phyloP scores from a whole-genome alignment of 37 sponge, comb jelly and placozoan genomes.

The Geodia barretti region DNA sequence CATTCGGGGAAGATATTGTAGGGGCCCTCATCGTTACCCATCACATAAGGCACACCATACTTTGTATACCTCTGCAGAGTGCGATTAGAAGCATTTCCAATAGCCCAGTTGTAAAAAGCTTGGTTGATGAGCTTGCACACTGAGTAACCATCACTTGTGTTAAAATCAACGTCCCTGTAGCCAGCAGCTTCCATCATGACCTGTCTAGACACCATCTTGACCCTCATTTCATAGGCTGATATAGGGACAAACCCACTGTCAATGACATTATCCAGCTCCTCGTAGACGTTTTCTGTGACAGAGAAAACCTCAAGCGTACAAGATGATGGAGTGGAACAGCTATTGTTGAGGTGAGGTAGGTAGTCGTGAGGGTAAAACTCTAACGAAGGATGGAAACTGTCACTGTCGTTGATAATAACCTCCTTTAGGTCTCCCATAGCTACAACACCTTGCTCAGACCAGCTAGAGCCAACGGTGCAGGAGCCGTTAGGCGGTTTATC shows the following conservation, averaged over 20 bases:
- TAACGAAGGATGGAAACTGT: conserved; percentile 72
- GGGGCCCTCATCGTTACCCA: conserved; percentile 79
- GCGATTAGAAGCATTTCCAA: conserved; percentile 8
- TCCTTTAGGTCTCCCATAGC: conserved; percentile 51
- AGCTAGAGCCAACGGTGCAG: conserved; percentile 61
- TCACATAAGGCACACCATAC: conserved; percentile 64
- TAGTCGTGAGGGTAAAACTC: conserved; percentile 59
- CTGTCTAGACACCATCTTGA: conserved; percentile 78
- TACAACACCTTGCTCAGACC: conserved; percentile 36
- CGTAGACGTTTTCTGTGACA: conserved; percentile 68
- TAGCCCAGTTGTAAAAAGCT: conserved; percentile 51
- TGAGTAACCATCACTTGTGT: conserved; percentile 68
- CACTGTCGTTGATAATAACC: conserved; percentile 36
- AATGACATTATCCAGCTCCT: conserved; percentile 39
- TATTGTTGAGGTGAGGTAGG: conserved; percentile 66
- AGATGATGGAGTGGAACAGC: conserved; percentile 49
- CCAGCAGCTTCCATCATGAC: conserved; percentile 69
- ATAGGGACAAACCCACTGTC: conserved; percentile 67
- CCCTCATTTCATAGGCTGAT: conserved; percentile 79
- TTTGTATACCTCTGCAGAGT: conserved; percentile 41
- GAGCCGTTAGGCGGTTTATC: conserved; percentile 55
- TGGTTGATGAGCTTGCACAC: conserved; percentile 70
- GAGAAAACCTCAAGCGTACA: conserved; percentile 46
- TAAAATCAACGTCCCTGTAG: conserved; percentile 59
- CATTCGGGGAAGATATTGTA: conserved; percentile 73